Base-by-base conservation (phyloP, 2,113 vertebrate genomes). In the Mustela nigripes region DNA sequence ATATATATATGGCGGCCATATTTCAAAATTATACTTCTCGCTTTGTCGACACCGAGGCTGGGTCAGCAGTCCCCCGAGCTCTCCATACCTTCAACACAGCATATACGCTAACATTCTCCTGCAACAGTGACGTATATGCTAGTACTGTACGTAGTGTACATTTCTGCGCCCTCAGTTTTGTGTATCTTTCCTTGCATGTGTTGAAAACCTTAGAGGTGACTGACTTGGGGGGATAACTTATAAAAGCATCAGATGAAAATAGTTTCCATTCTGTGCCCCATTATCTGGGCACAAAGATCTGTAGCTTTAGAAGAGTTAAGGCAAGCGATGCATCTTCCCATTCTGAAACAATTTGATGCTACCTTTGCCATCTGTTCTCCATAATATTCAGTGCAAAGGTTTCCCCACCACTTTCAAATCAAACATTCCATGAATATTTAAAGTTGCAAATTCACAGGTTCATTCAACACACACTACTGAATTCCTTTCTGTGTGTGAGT, bases 381-480 rank as follows among this genome's bases (percentile, higher is more conserved):
- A 18, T 18, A 56, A 18, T 89, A 90, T 91, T 95, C 97, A 96
- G 96, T 85, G 71, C 79, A 89, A 95, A 98, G 96, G 95, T 87
- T 98, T 96, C 89, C 97, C 95, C 95, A 71, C 94, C 85, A 90
- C 96, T 48, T 98, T 98, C 53, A 48, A 98, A 98, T 79, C 88
- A 76, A 96, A 95, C 90, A 60, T 85, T 97, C 97, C 31, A 50
- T 14, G 28, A 53, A 15, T n/a, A 97, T 3, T 24, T 94, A 94
- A 74, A 94, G 63, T 73, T 95, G 97, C 80, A 90, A 33, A 80
- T 42, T 60, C 88, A 95, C 26, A 62, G 21, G 63, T 79, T 76
- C 62, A 93, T 45, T 80, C 56, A 48, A 16, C 11, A 76, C 21
- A 45, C 11, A 36, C 19, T 26, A 21, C 1, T 24, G 2, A 42